Evolutionary conservation across 2,797 vertebrate species (phyloP), one percentile per base, ranked within the genome.

Genomic region (Pangasius mekongensis): DNA sequence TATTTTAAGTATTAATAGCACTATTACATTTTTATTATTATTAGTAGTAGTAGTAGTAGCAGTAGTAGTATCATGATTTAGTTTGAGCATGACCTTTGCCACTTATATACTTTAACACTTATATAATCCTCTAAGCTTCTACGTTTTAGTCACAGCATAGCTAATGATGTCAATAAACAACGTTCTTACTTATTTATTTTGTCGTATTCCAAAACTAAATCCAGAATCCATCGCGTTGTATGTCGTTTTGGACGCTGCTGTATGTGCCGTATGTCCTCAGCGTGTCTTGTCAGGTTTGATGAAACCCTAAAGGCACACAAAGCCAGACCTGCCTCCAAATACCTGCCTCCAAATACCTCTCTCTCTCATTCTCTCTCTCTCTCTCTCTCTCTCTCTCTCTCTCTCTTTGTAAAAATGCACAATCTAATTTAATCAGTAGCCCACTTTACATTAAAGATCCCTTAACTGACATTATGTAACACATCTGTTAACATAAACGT

Each of bases 241-340:
- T 66, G 81, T 8, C 20, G 13, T 11, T 33, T 30, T 33, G 0
- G 39, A 33, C n/a, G 30, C 47, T 52, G 43, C 60, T 3, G 69
- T 80, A 85, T 87, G 33, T 60, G 43, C 13, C 92, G 83, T 83
- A 83, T 85, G 94, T 90, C 95, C 93, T 88, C 88, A 91, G 93
- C 95, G 92, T 94, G 94, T 94, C 94, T 94, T 93, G 91, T 95
- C 95, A 96, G 95, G 95, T 95, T 93, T 91, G 90, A 92, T 52
- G 52, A 93, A 92, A 85, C 91, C 66, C 71, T 89, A 85, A 86
- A 49, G 86, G 90, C 88, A 89, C 92, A 89, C 83, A 33, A 80
- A 69, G 93, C 93, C 91, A 92, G 87, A 92, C 92, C 93, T 84
- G 85, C 92, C 94, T 33, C 83, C 87, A 89, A 88, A 90, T 92